These are phyloP conservation scores for Myotis davidii DNA, from an alignment of 2,113 vertebrate genomes.

Conservation along the genomic window DNA sequence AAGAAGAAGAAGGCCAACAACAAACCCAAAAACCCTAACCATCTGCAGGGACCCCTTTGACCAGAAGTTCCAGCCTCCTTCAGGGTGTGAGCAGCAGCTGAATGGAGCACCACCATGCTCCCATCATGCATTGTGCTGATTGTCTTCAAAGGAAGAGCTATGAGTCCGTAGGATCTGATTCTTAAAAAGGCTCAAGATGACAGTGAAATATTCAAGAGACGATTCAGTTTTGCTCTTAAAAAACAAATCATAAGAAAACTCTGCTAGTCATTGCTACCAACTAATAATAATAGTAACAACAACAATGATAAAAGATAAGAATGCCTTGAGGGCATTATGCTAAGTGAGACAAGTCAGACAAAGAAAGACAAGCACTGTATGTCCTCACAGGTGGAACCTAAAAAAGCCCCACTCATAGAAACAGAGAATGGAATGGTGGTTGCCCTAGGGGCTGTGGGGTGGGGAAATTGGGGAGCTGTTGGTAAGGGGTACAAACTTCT, in stretches of 20 bases:
- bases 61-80: neutral
- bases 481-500: neutral
- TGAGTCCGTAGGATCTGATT: neutral
- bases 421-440: neutral
- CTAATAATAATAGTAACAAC: neutral
- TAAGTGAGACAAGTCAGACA: neutral
- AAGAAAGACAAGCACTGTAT: neutral
- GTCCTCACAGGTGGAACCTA: neutral
- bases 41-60: neutral
- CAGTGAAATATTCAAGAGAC: neutral
- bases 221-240: neutral
- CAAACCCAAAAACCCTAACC: neutral
- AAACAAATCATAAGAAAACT: slow-evolving; percentile 32
- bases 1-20: neutral
- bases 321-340: neutral
- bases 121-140: neutral
- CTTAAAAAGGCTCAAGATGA: neutral
- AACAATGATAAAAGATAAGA: neutral
- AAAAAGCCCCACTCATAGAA: neutral
- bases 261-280: neutral
- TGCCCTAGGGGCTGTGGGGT: neutral
- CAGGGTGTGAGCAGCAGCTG: neutral
- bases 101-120: neutral
- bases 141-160: neutral
- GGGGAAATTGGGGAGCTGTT: neutral